phyloP scores from a whole-genome alignment of 2,888 invertebrate genomes.

The Xestoiulus laeticollis region DNA sequence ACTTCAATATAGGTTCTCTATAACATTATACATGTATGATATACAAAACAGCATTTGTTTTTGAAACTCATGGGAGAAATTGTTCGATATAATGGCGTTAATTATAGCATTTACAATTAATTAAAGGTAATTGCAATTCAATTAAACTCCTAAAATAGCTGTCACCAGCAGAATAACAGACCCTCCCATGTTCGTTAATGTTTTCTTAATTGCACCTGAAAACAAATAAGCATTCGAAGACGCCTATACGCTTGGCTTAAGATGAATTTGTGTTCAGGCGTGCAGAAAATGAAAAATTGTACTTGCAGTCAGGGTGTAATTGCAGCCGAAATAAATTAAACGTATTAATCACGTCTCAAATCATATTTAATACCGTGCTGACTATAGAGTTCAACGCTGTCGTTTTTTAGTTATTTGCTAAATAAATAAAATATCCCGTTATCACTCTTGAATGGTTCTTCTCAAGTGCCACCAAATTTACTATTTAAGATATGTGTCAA shows the following conservation, averaged over 20 bases:
- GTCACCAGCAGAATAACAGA: not conserved
- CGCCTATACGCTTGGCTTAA: not conserved
- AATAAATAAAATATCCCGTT: not conserved
- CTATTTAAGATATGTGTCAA: not conserved
- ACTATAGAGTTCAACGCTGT: not conserved
- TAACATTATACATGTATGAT: not conserved
- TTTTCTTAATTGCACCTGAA: constrained; percentile 40
- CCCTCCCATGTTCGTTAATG: not conserved
- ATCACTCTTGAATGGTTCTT: not conserved
- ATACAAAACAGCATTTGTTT: not conserved
- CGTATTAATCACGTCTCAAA: constrained; percentile 1
- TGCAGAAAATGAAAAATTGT: constrained; percentile 28
- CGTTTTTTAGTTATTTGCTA: not conserved
- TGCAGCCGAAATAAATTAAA: constrained; percentile 2
- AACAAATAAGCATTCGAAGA: not conserved
- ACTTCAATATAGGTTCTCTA: not conserved
- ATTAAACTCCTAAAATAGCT: constrained; percentile 24
- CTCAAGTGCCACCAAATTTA: not conserved
- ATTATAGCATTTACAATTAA: constrained; percentile 24
- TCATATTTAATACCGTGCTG: not conserved
- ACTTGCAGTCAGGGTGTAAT: not conserved
- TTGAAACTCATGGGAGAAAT: not conserved
- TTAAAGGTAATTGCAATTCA: constrained; percentile 30
- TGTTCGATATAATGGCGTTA: constrained; percentile 14
- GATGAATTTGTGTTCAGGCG: constrained; percentile 21